phyloP scores from a whole-genome alignment of 1,140 invertebrate genomes.

The Colletes gigas region DNA sequence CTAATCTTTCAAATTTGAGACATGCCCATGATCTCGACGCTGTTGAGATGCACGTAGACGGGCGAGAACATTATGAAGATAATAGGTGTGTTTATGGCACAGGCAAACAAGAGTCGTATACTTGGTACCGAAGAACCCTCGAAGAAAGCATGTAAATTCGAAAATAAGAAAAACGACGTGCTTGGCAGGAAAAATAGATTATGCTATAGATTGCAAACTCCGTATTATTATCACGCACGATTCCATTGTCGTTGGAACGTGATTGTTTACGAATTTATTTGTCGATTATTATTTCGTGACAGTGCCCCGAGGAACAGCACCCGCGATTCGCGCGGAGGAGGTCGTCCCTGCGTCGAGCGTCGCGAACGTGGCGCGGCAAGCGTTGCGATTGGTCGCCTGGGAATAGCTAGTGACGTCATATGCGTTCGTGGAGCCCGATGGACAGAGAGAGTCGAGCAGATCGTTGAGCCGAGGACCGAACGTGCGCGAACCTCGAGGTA shows the following conservation, averaged over 20 bases:
- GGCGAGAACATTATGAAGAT: background rate
- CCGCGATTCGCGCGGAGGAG: background rate
- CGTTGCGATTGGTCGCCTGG: conserved; percentile 47
- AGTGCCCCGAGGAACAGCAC: background rate
- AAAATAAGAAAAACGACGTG: no score
- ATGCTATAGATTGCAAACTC: background rate
- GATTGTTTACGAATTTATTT: background rate
- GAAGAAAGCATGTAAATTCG: background rate
- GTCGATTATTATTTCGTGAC: background rate
- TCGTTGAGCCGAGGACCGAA: conserved; percentile 57
- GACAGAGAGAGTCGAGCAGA: conserved; percentile 29
- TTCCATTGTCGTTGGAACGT: background rate
- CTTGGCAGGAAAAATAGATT: no score
- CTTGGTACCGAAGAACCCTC: background rate
- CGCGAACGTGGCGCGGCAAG: conserved; percentile 16
- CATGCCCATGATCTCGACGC: background rate
- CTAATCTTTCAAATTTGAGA: background rate
- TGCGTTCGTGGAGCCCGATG: conserved; percentile 39
- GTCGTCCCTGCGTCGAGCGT: conserved; percentile 37
- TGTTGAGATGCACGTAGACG: background rate
- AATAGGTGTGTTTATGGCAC: background rate
- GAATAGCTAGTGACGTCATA: conserved; percentile 65
- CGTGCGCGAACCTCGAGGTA: conserved; percentile 68
- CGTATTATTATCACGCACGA: background rate
- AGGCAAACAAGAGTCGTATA: background rate